phyloP scores from a whole-genome alignment of 2,888 invertebrate species.

The Platycheirus rosarum region DNA sequence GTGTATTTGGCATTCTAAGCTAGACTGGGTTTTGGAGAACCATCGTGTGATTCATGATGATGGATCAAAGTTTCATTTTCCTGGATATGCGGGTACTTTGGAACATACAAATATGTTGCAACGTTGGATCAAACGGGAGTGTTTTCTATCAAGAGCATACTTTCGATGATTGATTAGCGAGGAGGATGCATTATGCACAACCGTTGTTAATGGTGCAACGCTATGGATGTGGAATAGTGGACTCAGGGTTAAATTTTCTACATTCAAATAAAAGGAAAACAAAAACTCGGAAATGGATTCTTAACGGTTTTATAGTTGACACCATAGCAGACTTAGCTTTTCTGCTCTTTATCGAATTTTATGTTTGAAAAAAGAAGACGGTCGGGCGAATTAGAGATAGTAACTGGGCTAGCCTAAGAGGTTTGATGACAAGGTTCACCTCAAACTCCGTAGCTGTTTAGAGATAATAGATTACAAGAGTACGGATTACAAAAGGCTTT shows the following conservation, averaged over 20 bases:
- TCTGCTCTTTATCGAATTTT: no score
- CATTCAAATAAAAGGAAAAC: neutral
- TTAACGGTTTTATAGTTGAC: conserved; percentile 18
- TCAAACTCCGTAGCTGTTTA: no score
- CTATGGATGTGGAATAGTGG: neutral
- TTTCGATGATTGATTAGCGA: conserved; percentile 31
- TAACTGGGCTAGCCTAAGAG: no score
- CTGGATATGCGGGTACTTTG: neutral
- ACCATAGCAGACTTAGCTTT: no score
- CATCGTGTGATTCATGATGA: conserved; percentile 39
- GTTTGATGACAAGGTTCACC: no score
- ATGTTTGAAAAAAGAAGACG: no score
- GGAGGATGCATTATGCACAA: conserved; percentile 13
- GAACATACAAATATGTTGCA: conserved; percentile 17
- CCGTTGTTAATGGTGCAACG: neutral
- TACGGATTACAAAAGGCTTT: no score
- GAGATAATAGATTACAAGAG: no score
- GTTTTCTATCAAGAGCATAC: conserved; percentile 17
- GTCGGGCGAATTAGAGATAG: no score
- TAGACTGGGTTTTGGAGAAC: conserved; percentile 16
- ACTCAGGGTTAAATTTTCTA: conserved; percentile 17
- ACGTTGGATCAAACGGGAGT: conserved; percentile 14
- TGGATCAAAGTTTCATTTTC: conserved; percentile 38
- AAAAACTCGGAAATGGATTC: conserved; percentile 15
- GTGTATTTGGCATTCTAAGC: conserved; percentile 3